Base-by-base conservation (phyloP, 2,888 invertebrate genomes). In the Mamestra brassicae region DNA sequence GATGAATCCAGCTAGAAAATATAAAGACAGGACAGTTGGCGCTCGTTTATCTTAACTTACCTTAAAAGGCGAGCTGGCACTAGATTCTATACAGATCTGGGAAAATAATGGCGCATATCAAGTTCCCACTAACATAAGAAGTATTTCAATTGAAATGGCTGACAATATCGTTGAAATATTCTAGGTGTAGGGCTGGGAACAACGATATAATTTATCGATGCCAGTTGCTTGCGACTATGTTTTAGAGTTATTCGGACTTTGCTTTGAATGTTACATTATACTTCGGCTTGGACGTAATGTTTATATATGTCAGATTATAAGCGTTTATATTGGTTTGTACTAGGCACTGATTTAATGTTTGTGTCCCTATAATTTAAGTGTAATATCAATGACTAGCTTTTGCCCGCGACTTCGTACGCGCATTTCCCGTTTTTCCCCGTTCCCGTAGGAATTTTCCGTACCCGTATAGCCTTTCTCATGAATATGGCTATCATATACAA, bases 131-230 rank as follows among this genome's bases (percentile, higher is more conserved):
- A 69, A 80, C 81, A 72, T 80, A 84, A 83, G 55, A 71, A 67
- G 57, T 76, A 76, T 76, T 76, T 80, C 76, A 76, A 82, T 82
- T 80, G 81, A 67, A 82, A 82, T 80, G 67, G 76, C 81, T 72
- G 81, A 82, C 84, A 82, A 84, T 84, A 72, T 82, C 54, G 71
- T 84, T 67, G 84, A 76, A 76, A 82, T 84, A 84, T 82, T 76
- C 81, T 72, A 67, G 68, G 81, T 72, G 65, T 84, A 83, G 74
- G 71, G 58, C 78, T 67, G 34, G 58, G 50, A 62, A 78, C 74
- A 69, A 55, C 81, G 62, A 71, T 17, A 66, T 80, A 81, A 84
- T 81, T 84, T 81, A 81, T 84, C 36, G 65, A 36, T 62, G 8
- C 34, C 34, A 80, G 38, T 61, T 26, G 17, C 26, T 26, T 26